Base-by-base conservation (phyloP, 1,140 invertebrate species). In the Epicauta chinensis region DNA sequence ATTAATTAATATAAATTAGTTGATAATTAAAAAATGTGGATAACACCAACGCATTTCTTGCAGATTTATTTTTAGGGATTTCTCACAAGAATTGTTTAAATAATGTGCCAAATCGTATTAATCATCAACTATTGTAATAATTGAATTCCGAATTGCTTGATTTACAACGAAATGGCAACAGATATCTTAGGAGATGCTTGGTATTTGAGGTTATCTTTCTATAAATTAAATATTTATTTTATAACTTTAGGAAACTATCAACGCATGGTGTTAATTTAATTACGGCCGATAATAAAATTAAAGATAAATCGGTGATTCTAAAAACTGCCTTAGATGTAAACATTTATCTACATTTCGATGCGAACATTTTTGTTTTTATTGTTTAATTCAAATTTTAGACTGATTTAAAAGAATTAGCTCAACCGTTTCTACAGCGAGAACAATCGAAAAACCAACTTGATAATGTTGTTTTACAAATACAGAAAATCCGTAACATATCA, bases 401-500 rank as follows among this genome's bases (percentile, higher is more conserved):
- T 62, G 91, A 93, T 74, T 75, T 92, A 13, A 81, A 83, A 64
- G 87, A 92, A 64, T 81, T 87, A 54, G 81, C 83, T 2, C 83
- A 78, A 38, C 72, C 76, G 31, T 69, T 75, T 16, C 77, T 81
- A 59, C 10, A 34, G 73, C 75, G 15, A 73, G 75, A 45, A 80
- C 82, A 47, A 73, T 79, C 51, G 66, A 71, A 15, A 80, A 80
- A 74, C 75, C 71, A 71, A 84, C 51, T 71, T 49, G 83, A 83
- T 7, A 79, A 85, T 47, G 77, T 91, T 50, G 82, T 94, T 9
- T 72, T 93, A 14, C 92, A 96, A 79, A 83, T 96, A 60, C 85
- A 89, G 69, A 89, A 92, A 69, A 77, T 93, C 36, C 77, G 88
- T 11, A 94, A 94, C 75, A 80, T 92, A 34, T 80, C 89, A 31